Conservation (phyloP, 2,113 vertebrate species). For the Salvator merianae region DNA sequence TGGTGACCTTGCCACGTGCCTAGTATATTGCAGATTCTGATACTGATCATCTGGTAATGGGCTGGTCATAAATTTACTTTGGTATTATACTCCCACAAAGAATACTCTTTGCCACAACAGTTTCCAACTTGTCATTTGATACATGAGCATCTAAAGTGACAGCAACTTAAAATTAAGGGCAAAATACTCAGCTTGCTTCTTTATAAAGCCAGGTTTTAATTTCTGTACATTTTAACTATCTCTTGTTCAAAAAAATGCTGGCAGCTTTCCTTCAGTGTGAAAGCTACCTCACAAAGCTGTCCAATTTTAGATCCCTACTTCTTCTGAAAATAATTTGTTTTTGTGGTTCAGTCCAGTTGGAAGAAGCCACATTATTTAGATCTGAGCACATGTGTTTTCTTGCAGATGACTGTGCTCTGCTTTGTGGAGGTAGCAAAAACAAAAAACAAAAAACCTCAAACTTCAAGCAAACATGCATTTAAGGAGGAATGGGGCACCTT, state of each 20-base stretch:
- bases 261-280: slow-evolving; percentile 30
- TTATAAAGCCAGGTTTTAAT: slow-evolving; percentile 57
- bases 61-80: slow-evolving; percentile 84
- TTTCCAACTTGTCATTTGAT: slow-evolving; percentile 77
- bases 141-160: slow-evolving; percentile 54
- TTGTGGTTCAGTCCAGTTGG: slow-evolving; percentile 50
- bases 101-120: slow-evolving; percentile 73
- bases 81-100: slow-evolving; percentile 76
- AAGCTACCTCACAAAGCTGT: slow-evolving; percentile 37
- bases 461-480: slow-evolving; percentile 57
- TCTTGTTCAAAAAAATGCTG: slow-evolving; percentile 60
- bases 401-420: slow-evolving; percentile 64
- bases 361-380: slow-evolving; percentile 63
- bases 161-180: slow-evolving; percentile 62
- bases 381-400: slow-evolving; percentile 58
- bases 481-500: slow-evolving; percentile 57
- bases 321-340: slow-evolving; percentile 63
- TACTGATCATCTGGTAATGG: slow-evolving; percentile 82
- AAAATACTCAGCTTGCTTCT: slow-evolving; percentile 55
- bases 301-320: slow-evolving; percentile 63
- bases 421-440: slow-evolving; percentile 45
- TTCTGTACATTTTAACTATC: slow-evolving; percentile 64
- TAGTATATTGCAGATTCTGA: slow-evolving; percentile 85
- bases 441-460: slow-evolving; percentile 7
- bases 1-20: slow-evolving; percentile 89